Evolutionary conservation across 2,888 invertebrate species (phyloP), one percentile per base, ranked within the genome.

Genomic region (Drepanosiphum platanoidis): DNA sequence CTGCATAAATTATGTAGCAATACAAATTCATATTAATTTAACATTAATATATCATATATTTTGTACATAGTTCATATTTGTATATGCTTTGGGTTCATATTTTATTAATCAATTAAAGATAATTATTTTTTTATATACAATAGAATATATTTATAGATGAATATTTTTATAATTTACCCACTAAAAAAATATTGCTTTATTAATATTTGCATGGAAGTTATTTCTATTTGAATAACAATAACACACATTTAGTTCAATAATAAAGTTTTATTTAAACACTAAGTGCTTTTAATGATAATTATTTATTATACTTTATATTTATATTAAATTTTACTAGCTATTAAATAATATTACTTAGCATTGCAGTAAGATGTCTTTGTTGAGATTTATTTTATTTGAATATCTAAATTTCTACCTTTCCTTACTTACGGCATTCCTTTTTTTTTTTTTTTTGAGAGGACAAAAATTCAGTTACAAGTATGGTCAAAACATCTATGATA

Each of bases 71-170:
- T n/a, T n/a, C n/a, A n/a, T 61, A 61, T n/a, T 61, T 27, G 18
- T 52, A 52, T 61, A 11, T 27, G 27, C 61, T 27, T 52, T 52
- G 1, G 22, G 52, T 52, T 52, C 22, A 52, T 61, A 61, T n/a
- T 72, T 30, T 30, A 13, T n/a, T 18, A 46, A 42, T 32, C 3
- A 30, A 77, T 39, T n/a, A 32, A 30, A 66, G 0, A 52, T 66
- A n/a, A 42, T 78, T 78, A 30, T 30, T 42, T 75, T 34, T 75
- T 58, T n/a, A n/a, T n/a, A n/a, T n/a, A n/a, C n/a, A n/a, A n/a
- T n/a, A n/a, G n/a, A n/a, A n/a, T n/a, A n/a, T n/a, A n/a, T n/a
- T n/a, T n/a, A n/a, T n/a, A n/a, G n/a, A n/a, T n/a, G n/a, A n/a
- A n/a, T n/a, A n/a, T n/a, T n/a, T n/a, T n/a, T n/a, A n/a, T n/a